phyloP scores from a whole-genome alignment of 2,113 vertebrate genomes.

The Gnathonemus longibarbis region DNA sequence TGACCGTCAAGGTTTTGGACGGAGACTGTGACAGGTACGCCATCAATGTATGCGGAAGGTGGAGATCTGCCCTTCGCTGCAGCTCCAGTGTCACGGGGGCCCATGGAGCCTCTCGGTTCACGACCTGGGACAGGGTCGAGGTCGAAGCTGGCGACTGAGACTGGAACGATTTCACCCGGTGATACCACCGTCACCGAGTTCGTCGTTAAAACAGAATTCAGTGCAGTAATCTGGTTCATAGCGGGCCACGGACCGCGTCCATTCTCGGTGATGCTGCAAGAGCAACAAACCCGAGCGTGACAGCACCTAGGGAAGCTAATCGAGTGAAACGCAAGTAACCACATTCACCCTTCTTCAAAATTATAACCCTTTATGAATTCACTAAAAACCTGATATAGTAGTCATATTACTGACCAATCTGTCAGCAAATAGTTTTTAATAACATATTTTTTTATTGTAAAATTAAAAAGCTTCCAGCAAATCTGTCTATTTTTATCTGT shows the following conservation, averaged over 20 bases:
- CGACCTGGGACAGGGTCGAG: neutral
- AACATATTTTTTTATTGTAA: neutral
- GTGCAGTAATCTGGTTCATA: neutral
- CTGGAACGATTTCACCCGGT: neutral
- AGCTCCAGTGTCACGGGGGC: neutral
- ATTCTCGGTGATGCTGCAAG: neutral
- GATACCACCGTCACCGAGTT: neutral
- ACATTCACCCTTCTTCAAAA: neutral
- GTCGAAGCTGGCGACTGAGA: conserved; percentile 1
- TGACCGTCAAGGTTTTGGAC: conserved; percentile 29
- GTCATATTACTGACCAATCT: neutral
- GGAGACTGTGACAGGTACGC: conserved; percentile 30
- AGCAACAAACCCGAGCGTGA: neutral
- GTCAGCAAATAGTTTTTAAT: neutral
- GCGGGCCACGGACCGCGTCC: neutral
- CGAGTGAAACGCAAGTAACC: neutral
- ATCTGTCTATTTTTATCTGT: neutral
- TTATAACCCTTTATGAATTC: neutral
- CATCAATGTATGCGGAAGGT: conserved; percentile 18
- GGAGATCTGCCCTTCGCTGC: conserved; percentile 7
- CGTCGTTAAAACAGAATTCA: neutral
- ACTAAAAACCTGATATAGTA: neutral
- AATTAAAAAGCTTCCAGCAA: neutral
- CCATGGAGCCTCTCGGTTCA: neutral
- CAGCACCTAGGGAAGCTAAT: conserved; percentile 10